phyloP scores from a whole-genome alignment of 2,888 invertebrate genomes.

The Cotesia congregata region DNA sequence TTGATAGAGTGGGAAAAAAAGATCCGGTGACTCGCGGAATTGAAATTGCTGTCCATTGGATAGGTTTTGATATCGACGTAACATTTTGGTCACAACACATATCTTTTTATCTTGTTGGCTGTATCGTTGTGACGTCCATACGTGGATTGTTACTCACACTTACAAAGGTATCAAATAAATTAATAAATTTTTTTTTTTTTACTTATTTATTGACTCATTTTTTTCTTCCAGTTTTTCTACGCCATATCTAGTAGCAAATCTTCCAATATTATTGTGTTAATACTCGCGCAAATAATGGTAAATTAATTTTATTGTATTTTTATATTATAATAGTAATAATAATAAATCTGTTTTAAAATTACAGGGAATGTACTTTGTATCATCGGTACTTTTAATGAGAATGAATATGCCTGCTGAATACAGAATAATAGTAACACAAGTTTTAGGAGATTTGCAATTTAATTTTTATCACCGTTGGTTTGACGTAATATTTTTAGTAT shows the following conservation, averaged over 20 bases:
- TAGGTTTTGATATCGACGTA: constrained; percentile 96
- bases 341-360: constrained; percentile 51
- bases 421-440: constrained; percentile 90
- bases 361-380: constrained; percentile 98
- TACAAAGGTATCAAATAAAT: constrained; percentile 82
- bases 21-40: constrained; percentile 97
- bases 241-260: constrained; percentile 99
- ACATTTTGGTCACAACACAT: constrained; percentile 99
- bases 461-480: constrained; percentile 99
- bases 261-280: constrained; percentile 96
- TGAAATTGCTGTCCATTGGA: constrained; percentile 96
- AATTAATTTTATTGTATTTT: constrained; percentile 50
- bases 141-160: constrained; percentile 94
- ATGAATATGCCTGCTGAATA: constrained; percentile 99
- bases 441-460: constrained; percentile 96
- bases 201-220: constrained; percentile 38
- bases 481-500: constrained; percentile 98
- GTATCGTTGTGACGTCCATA: constrained; percentile 98
- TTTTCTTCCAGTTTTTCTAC: constrained; percentile 91
- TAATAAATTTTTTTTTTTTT: constrained; percentile 45
- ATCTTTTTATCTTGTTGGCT: constrained; percentile 96
- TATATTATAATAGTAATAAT: constrained; percentile 2
- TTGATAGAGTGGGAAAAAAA: constrained; percentile 98
- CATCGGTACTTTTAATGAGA: constrained; percentile 95
- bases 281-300: constrained; percentile 97